phyloP scores from a whole-genome alignment of 2,888 invertebrate genomes.

The Zygothrica quintamaculata region DNA sequence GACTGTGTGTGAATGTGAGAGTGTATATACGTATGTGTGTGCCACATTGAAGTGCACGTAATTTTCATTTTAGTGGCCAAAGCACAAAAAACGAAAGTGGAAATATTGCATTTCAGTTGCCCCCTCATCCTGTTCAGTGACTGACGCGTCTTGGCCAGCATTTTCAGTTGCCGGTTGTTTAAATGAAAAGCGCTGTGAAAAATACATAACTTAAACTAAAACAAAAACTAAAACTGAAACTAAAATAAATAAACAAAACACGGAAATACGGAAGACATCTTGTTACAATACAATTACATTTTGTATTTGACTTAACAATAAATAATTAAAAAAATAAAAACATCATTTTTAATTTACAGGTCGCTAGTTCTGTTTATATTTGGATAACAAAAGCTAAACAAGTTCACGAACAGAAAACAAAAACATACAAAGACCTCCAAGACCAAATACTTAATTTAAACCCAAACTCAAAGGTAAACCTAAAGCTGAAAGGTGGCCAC shows the following conservation, averaged over 20 bases:
- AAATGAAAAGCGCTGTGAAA: conserved; percentile 24
- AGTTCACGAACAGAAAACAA: neutral
- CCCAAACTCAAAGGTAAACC: neutral
- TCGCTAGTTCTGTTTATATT: conserved; percentile 32
- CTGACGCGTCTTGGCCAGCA: conserved; percentile 4
- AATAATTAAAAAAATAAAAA: conserved; percentile 25
- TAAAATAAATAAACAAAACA: conserved; percentile 30
- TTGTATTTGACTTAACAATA: conserved; percentile 21
- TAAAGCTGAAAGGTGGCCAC: conserved; percentile 5
- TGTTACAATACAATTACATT: conserved; percentile 17
- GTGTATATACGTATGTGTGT: too few species aligned
- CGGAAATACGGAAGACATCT: conserved; percentile 51
- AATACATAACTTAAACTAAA: conserved; percentile 26
- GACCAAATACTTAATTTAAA: neutral
- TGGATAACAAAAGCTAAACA: conserved; percentile 3
- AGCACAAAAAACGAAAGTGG: conserved; percentile 73
- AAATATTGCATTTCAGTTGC: conserved; percentile 62
- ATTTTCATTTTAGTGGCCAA: conserved; percentile 64
- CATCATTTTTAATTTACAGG: conserved; percentile 35
- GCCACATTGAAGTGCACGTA: conserved; percentile 65
- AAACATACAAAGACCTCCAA: neutral
- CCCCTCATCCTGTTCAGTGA: conserved; percentile 7
- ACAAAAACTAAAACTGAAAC: conserved; percentile 32
- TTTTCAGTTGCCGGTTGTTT: conserved; percentile 20
- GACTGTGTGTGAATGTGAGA: conserved; percentile 19